Conservation (phyloP, 2,888 invertebrate genomes). For the Eueremaeus valkanovi region DNA sequence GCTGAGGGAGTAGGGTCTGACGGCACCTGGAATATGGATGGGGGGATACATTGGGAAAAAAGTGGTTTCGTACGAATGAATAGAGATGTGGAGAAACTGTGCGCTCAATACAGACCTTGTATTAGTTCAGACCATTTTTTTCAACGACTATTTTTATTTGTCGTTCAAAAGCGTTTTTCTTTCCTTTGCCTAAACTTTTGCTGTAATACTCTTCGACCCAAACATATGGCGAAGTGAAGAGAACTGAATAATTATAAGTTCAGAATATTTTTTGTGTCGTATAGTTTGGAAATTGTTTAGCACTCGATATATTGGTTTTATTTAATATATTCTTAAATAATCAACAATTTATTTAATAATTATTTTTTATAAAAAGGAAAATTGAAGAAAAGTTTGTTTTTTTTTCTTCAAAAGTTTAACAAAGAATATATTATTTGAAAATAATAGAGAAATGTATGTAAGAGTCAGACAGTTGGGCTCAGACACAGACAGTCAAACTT, state of each 20-base stretch:
- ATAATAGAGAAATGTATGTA: conserved; percentile 16
- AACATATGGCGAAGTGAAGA: conserved; percentile 30
- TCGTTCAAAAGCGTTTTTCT: not conserved
- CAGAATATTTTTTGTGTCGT: not conserved
- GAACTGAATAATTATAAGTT: too few relatives aligned
- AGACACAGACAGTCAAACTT: not conserved
- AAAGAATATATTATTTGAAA: not conserved
- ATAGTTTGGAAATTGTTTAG: too few relatives aligned
- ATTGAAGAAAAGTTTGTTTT: not conserved
- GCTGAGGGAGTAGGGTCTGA: conserved; percentile 25
- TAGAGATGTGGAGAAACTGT: conserved; percentile 12
- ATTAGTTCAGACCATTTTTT: conserved; percentile 1
- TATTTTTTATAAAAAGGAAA: not conserved
- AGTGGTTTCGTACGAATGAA: not conserved
- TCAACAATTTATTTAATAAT: too few relatives aligned
- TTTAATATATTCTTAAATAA: too few relatives aligned
- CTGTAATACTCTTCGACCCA: conserved; percentile 3
- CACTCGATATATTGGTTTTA: too few relatives aligned
- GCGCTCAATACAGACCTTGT: not conserved
- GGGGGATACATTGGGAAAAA: conserved; percentile 1
- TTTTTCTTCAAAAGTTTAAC: not conserved
- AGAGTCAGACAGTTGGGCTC: not conserved
- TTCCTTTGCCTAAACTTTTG: conserved; percentile 13
- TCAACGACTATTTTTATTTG: conserved; percentile 13
- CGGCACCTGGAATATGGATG: conserved; percentile 29